These are phyloP conservation scores for Schizaphis graminum DNA, from an alignment of 2,888 invertebrate genomes.

Conservation along the genomic window DNA sequence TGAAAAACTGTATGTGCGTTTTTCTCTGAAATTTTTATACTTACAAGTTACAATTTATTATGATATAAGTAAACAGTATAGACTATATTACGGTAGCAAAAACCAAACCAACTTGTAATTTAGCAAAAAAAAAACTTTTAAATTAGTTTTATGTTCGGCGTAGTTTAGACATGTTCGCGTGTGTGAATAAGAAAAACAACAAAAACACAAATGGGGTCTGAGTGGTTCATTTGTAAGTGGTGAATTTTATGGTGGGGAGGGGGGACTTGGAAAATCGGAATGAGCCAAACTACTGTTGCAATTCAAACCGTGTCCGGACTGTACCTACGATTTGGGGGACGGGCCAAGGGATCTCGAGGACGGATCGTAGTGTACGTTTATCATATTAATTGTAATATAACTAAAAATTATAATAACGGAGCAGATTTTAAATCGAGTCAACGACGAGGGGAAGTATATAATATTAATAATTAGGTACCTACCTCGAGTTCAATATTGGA, in stretches of 20 bases:
- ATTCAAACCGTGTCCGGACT: conserved; percentile 53
- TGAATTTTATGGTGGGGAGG: neutral
- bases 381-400: neutral
- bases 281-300: conserved; percentile 48
- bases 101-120: conserved; percentile 30
- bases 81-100: neutral
- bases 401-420: neutral
- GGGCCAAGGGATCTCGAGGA: neutral
- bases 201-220: neutral
- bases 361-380: conserved; percentile 1
- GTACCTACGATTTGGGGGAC: neutral
- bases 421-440: neutral
- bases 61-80: neutral
- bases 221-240: neutral
- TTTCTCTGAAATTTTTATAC: neutral
- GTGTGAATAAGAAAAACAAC: neutral
- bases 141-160: neutral
- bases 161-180: neutral
- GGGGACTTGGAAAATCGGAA: conserved; percentile 44
- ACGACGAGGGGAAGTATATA: neutral
- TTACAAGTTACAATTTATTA: neutral
- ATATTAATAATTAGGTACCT: neutral
- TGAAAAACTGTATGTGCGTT: neutral
- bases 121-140: conserved; percentile 23
- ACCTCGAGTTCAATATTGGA: neutral